Evolutionary conservation across 2,797 vertebrate species (phyloP), one percentile per base, ranked within the genome.

Genomic region (Paratrypauchen microcephalus): DNA sequence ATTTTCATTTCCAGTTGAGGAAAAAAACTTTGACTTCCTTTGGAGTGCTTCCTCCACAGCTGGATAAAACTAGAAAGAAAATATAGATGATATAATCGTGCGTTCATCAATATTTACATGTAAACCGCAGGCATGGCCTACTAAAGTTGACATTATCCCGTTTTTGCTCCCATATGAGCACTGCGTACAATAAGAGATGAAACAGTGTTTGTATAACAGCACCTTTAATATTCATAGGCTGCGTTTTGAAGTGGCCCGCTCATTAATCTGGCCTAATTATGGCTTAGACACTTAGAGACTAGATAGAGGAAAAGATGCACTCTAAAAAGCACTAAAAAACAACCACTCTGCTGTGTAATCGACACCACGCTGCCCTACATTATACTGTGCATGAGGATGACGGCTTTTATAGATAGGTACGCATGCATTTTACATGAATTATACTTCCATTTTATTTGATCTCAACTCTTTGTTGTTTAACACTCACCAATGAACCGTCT

Each of bases 261-360:
- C 86, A 80, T 90, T 90, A 91, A 89, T 91, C 87, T 85, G 57
- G 85, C 84, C 83, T 91, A 90, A 92, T 92, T 92, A 92, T 74
- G 81, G 82, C 84, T 83, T 82, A 74, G 89, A 82, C 85, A 78
- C 87, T 86, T 71, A 72, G 82, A 88, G 82, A 80, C 74, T 79
- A 85, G 81, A 80, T 83, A 50, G 79, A 30, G 74, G 76, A 79
- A 85, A 83, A 66, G 71, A 71, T 15, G 12, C 65, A 73, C 76
- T 76, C 62, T 69, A 75, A 83, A 77, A 87, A 76, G 87, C 67
- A 64, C 73, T 73, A 81, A 65, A 76, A 62, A 86, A 80, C 76
- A 83, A 78, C 84, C 52, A 79, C 79, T 23, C 69, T 71, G 82
- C 78, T 16, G 28, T 68, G 80, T 69, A 72, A 84, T 81, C 78